Percentiles rank a stretch among this genome's conserved stretches.
Conservation (phyloP, 2,797 vertebrate genomes). For the Yasuhikotakia modesta region DNA sequence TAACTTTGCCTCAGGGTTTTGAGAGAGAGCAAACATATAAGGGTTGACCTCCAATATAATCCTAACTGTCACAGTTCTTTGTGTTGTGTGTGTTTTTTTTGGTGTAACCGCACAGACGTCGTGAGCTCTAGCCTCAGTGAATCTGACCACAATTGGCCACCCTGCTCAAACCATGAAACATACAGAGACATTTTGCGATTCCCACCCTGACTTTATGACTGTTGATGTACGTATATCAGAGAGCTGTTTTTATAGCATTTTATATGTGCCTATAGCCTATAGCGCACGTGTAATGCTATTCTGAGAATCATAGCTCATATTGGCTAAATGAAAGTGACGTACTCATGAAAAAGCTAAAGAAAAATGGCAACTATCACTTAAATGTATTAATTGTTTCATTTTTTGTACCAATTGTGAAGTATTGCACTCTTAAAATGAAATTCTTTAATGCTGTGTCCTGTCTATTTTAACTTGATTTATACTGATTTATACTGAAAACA, state of each 20-base stretch:
- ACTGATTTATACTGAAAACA: no score
- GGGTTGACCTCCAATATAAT: constrained; percentile 64
- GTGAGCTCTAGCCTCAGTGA: constrained; percentile 62
- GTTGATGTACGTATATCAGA: constrained; percentile 67
- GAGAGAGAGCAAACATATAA: constrained; percentile 66
- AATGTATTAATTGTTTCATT: no score
- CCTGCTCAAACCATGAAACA: constrained; percentile 62
- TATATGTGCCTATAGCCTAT: constrained; percentile 69
- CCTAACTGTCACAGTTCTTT: constrained; percentile 62
- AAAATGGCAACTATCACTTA: no score
- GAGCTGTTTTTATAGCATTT: constrained; percentile 76
- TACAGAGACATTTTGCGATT: constrained; percentile 65
- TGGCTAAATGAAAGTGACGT: constrained; percentile 25
- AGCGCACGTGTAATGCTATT: no score
- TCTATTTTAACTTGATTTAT: no score
- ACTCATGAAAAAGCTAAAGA: background rate
- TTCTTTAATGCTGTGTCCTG: no score
- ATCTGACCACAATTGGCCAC: constrained; percentile 71
- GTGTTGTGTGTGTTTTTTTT: constrained; percentile 67
- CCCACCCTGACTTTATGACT: constrained; percentile 57
- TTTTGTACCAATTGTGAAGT: no score
- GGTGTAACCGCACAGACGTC: constrained; percentile 71
- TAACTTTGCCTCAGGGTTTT: constrained; percentile 67
- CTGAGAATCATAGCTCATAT: constrained; percentile 23
- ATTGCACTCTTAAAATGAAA: no score